Percentiles rank a stretch among this genome's conserved stretches.
Conservation (phyloP, 2,797 vertebrate genomes). For the Megalops cyprinoides region DNA sequence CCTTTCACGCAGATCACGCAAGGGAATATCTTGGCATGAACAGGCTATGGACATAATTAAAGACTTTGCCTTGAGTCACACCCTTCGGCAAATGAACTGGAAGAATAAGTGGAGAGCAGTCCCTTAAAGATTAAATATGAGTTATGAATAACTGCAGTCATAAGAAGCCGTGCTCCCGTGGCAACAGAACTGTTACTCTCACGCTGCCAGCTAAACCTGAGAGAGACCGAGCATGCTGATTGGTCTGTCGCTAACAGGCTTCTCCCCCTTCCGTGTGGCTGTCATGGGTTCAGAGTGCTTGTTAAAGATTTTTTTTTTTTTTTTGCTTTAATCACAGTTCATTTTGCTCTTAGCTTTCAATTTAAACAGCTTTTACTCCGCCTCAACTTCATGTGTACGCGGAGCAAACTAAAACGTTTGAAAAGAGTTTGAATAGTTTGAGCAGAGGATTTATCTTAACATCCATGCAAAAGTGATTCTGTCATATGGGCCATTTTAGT, state of each 20-base stretch:
- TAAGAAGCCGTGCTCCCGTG: neutral
- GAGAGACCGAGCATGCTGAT: neutral
- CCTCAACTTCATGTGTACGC: no score
- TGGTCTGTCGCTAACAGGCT: neutral
- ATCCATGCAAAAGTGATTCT: neutral
- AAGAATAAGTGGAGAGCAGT: conserved; percentile 6
- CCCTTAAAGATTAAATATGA: neutral
- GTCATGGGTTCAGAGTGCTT: no score
- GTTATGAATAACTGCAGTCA: neutral
- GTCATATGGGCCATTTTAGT: neutral
- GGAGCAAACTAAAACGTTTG: no score
- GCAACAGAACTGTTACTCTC: neutral
- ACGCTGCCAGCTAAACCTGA: neutral
- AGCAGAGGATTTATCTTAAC: no score
- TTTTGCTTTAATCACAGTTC: neutral
- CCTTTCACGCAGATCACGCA: neutral
- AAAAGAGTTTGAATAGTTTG: no score
- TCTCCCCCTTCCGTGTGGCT: neutral
- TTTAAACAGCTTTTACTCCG: no score
- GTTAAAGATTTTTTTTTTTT: no score
- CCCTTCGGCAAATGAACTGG: conserved; percentile 12
- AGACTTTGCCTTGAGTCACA: conserved; percentile 2
- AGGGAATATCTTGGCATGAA: neutral
- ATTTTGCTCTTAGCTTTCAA: neutral
- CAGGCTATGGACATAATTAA: conserved; percentile 10